A percentile compares a stretch with the other conserved stretches of the same genome.
Conservation (phyloP, 2,797 vertebrate genomes). For the Epinephelus awoara region DNA sequence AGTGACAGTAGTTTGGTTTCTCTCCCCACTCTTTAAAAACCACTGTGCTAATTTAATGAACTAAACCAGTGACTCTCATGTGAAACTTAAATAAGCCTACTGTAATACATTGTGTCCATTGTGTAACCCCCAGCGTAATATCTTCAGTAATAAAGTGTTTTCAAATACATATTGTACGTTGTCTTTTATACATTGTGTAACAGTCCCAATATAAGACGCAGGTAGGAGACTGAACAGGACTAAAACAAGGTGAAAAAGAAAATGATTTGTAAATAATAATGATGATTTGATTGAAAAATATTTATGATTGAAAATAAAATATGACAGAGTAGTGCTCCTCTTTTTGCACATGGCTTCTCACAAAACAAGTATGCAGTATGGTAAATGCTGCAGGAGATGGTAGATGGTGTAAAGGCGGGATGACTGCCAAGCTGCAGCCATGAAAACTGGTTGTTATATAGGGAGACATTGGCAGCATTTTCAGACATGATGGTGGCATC, state of each 20-base stretch:
- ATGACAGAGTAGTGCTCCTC: not conserved
- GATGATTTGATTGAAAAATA: not conserved
- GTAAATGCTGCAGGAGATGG: too few species aligned
- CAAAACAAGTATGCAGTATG: not conserved
- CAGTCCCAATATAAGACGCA: not conserved
- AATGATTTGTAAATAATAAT: not conserved
- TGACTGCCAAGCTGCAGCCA: too few species aligned
- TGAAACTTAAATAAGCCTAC: slow-evolving; percentile 19
- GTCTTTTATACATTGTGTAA: slow-evolving; percentile 3
- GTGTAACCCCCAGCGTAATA: slow-evolving; percentile 34
- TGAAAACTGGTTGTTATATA: too few species aligned
- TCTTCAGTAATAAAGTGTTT: slow-evolving; percentile 57
- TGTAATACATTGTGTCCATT: slow-evolving; percentile 41
- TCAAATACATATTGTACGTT: slow-evolving; percentile 18
- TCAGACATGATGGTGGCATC: too few species aligned
- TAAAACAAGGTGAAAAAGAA: slow-evolving; percentile 5
- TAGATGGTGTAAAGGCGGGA: too few species aligned
- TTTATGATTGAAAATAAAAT: not conserved
- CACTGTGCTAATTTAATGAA: slow-evolving; percentile 30
- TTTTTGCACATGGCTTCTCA: not conserved
- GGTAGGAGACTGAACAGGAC: not conserved
- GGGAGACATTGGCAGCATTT: too few species aligned
- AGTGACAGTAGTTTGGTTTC: slow-evolving; percentile 26
- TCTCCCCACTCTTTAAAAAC: slow-evolving; percentile 14
- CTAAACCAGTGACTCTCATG: slow-evolving; percentile 48